Evolutionary conservation across 2,113 vertebrate species (phyloP), one percentile per base, ranked within the genome.

Genomic region (Pelobates fuscus): DNA sequence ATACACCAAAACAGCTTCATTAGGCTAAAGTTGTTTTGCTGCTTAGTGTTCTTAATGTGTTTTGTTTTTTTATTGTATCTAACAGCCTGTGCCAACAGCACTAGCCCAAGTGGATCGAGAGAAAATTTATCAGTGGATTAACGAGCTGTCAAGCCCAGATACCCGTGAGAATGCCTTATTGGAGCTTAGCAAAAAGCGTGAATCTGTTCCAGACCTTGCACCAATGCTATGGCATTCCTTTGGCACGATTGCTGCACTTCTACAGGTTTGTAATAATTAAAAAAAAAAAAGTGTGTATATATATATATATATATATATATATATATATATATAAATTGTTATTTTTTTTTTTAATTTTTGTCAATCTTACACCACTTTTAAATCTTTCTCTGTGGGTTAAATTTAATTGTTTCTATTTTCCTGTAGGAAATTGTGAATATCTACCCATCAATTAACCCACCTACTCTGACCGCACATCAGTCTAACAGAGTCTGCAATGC

Each of bases 41-140:
- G n/a, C n/a, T n/a, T n/a, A n/a, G n/a, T n/a, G 10, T 37, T 37
- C 10, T 37, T 37, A 37, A 37, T 5, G 32, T 6, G 32, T 37
- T 37, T 5, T 37, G 5, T 37, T 37, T 37, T 37, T 10, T 37
- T 37, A 6, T 10, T 37, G n/a, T n/a, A n/a, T 10, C 32, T 5
- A 10, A 37, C 60, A 98, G 96, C 94, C 95, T 81, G 96, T 98
- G 85, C 96, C 94, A 77, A 95, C 96, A 64, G 94, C 95, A 1
- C 87, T 98, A 87, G 95, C 96, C 49, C 97, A 98, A 80, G 97
- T 98, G 67, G 97, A 99, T 83, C 87, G 96, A 8, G 97, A 99
- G 77, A 98, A 98, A 87, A 99, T 99, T 83, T 99, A 99, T 81
- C 96, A 98, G 25, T 99, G 97, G 97, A 99, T 99, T 86, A 99